Evolutionary conservation across 37 sponge, comb jelly and placozoan genomes (phyloP).

Genomic region (Haliclona indistincta): DNA sequence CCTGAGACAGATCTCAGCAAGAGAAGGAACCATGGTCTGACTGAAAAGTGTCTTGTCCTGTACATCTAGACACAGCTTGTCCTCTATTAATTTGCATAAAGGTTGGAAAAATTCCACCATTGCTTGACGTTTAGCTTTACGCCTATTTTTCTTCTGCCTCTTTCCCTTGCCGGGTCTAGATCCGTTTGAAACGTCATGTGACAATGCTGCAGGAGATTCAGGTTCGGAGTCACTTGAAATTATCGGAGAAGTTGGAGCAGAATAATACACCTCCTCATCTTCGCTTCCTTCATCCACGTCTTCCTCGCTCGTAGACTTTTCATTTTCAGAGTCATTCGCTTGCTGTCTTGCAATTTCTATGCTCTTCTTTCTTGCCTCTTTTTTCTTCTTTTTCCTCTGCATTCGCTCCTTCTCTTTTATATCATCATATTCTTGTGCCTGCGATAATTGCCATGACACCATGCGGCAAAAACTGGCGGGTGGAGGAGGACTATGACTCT

Average conservation of each 20-base stretch:
- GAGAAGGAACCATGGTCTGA: constrained; percentile 23
- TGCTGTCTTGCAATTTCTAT: background rate
- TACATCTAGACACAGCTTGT: constrained; percentile 16
- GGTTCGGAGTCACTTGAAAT: no score
- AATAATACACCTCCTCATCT: constrained; percentile 46
- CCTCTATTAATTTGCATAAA: constrained; percentile 36
- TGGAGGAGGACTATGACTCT: no score
- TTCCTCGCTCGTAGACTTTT: background rate
- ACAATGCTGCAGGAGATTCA: no score
- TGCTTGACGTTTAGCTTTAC: background rate
- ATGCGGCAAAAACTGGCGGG: constrained; percentile 33
- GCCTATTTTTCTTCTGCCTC: constrained; percentile 13
- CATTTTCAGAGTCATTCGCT: background rate
- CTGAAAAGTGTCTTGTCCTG: constrained; percentile 5
- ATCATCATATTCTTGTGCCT: background rate
- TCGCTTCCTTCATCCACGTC: constrained; percentile 32
- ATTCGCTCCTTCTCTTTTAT: background rate
- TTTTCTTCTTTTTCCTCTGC: background rate
- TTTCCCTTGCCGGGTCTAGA: no score
- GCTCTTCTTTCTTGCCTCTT: background rate
- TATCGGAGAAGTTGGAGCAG: constrained; percentile 48
- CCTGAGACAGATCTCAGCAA: constrained; percentile 32
- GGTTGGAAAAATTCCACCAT: constrained; percentile 43
- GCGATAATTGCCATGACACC: constrained; percentile 53
- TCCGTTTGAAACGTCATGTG: no score